Evolutionary conservation across 1,140 invertebrate species (phyloP).

Genomic region (Nasonia vitripennis): DNA sequence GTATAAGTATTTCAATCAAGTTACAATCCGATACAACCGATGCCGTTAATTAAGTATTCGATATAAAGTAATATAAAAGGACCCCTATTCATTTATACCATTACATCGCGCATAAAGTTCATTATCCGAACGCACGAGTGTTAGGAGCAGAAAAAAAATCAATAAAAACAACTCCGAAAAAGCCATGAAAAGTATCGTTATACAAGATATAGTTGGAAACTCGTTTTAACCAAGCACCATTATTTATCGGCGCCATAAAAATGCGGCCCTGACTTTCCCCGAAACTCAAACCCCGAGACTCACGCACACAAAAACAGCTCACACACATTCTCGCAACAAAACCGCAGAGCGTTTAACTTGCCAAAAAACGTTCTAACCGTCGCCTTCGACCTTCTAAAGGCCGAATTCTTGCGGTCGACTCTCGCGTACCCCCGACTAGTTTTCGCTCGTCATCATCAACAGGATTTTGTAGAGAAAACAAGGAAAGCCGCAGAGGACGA

Average conservation of each 20-base stretch:
- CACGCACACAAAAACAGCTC: neutral
- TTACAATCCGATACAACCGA: too few relatives aligned
- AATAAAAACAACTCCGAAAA: conserved; percentile 23
- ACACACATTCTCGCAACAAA: neutral
- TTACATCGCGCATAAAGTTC: too few relatives aligned
- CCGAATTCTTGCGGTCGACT: neutral
- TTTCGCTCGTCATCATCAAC: neutral
- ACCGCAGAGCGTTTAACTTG: neutral
- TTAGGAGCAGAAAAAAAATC: neutral
- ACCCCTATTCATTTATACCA: too few relatives aligned
- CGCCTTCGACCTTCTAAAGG: neutral
- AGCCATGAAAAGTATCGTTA: neutral
- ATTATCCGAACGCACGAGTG: too few relatives aligned
- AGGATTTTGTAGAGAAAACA: neutral
- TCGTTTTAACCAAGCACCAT: conserved; percentile 5
- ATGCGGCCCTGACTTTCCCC: neutral
- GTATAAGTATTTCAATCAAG: too few relatives aligned
- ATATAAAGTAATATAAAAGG: too few relatives aligned
- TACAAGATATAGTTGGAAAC: neutral
- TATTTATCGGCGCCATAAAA: conserved; percentile 29
- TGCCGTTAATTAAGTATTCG: too few relatives aligned
- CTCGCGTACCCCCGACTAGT: too few relatives aligned
- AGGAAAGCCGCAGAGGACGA: neutral
- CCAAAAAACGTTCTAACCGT: neutral
- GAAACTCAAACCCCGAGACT: neutral